Percentiles rank a stretch among this genome's conserved stretches.
phyloP scores from a whole-genome alignment of 2,797 vertebrate species.

The Labroides dimidiatus region DNA sequence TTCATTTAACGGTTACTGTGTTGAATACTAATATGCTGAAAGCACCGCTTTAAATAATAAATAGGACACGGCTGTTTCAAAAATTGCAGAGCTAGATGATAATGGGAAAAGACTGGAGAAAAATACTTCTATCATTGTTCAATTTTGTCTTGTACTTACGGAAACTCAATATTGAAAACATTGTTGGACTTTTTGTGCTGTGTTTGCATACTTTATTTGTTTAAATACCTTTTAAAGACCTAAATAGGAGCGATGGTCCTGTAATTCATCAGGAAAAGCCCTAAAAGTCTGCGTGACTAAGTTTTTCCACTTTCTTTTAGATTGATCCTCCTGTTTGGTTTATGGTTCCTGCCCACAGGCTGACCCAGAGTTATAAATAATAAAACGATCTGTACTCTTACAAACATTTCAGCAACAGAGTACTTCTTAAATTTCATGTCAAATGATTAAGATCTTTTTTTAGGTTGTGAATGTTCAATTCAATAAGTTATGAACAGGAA shows the following conservation, averaged over 20 bases:
- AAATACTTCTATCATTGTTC: neutral
- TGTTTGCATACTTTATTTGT: too few species aligned
- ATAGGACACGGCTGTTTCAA: neutral
- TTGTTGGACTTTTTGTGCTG: neutral
- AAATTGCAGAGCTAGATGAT: neutral
- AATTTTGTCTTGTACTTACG: neutral
- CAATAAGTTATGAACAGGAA: too few species aligned
- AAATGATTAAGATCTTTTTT: neutral
- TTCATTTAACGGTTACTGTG: neutral
- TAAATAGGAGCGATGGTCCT: neutral
- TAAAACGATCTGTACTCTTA: neutral
- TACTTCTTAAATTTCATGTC: neutral
- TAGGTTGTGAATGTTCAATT: too few species aligned
- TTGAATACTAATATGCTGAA: neutral
- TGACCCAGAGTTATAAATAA: slow-evolving; percentile 2
- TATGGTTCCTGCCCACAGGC: too few species aligned
- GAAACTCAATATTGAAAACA: neutral
- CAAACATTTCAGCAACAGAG: neutral
- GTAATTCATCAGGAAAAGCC: slow-evolving; percentile 3
- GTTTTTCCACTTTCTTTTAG: too few species aligned
- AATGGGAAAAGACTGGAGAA: neutral
- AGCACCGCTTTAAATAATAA: slow-evolving; percentile 7
- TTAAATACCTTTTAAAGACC: neutral
- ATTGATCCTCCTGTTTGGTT: neutral
- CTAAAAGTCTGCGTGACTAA: neutral